These are phyloP conservation scores for Climacteris rufus DNA, from an alignment of 2,113 vertebrate species.

Conservation along the genomic window DNA sequence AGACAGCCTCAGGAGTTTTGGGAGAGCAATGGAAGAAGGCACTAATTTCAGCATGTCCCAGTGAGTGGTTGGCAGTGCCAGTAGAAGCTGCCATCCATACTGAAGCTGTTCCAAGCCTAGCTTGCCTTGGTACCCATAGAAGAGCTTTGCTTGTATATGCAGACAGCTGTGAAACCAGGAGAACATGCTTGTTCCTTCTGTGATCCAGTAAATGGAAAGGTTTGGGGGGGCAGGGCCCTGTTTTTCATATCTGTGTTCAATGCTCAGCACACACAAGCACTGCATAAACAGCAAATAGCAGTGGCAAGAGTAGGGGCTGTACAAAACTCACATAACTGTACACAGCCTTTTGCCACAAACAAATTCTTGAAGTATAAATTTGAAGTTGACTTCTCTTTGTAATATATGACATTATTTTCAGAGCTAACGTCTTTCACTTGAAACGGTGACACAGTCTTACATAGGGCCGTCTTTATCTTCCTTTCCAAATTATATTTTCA, in stretches of 20 bases:
- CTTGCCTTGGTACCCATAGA: rapidly evolving
- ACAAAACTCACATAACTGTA: rapidly evolving
- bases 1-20: background rate
- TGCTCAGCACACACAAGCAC: rapidly evolving
- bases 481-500: background rate
- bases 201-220: background rate
- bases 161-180: background rate
- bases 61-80: background rate
- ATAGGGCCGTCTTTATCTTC: background rate
- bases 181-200: background rate
- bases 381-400: background rate
- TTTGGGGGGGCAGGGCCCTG: background rate
- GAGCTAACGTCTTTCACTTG: background rate
- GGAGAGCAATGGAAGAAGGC: background rate
- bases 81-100: background rate
- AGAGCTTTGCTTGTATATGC: background rate
- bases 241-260: background rate
- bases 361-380: background rate
- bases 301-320: background rate
- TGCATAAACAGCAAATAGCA: background rate
- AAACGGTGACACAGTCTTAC: background rate
- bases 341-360: background rate
- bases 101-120: background rate
- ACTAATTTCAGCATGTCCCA: background rate
- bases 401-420: background rate